These are phyloP conservation scores for Resseliella maxima DNA, from an alignment of 2,888 invertebrate species.

Conservation along the genomic window DNA sequence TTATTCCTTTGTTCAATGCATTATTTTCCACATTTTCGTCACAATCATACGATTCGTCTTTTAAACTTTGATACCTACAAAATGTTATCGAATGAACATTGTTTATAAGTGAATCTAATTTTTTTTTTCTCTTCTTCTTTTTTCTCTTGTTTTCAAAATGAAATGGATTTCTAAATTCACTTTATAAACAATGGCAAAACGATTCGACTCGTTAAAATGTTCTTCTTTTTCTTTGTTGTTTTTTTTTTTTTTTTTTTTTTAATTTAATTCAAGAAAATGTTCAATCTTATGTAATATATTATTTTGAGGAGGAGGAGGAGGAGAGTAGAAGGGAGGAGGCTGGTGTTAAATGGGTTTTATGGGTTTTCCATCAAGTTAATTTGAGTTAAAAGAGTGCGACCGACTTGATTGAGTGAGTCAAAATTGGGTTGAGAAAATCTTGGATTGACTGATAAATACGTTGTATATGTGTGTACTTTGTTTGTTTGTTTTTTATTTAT, in stretches of 20 bases:
- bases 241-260: neutral
- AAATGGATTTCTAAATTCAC: neutral
- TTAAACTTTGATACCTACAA: neutral
- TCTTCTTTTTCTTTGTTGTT: too few species aligned
- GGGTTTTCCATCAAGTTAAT: neutral
- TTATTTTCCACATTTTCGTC: neutral
- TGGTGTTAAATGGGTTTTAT: neutral
- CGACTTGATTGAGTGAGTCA: neutral
- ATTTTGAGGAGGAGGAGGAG: too few species aligned
- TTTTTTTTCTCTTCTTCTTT: too few species aligned
- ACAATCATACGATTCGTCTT: neutral
- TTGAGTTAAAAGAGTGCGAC: neutral
- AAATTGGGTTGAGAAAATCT: neutral
- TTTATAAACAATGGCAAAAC: neutral
- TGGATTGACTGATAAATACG: conserved; percentile 27
- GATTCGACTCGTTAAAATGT: neutral
- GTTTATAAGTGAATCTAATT: neutral
- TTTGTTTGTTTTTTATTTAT: neutral
- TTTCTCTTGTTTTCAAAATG: neutral
- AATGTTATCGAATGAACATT: neutral
- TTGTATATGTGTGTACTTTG: neutral
- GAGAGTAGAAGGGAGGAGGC: too few species aligned
- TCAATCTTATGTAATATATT: neutral
- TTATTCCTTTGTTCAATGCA: too few species aligned
- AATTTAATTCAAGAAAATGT: neutral